Evolutionary conservation across 2,888 invertebrate genomes (phyloP), one percentile per base, ranked within the genome.

Genomic region (Agrochola macilenta): DNA sequence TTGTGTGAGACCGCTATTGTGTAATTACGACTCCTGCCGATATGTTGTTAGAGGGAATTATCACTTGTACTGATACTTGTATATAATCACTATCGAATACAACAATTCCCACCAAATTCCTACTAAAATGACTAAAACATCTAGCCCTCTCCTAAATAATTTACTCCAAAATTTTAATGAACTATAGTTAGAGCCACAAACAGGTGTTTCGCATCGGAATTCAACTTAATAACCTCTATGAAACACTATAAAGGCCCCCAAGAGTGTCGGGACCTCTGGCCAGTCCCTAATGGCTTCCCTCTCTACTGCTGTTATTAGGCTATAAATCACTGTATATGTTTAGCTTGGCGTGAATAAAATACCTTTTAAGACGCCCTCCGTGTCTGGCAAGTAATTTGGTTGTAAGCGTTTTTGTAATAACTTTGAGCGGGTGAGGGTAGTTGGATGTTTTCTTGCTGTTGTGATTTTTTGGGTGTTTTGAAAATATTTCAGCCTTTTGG

Each of bases 311-410:
- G 82, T 93, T 93, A 93, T 93, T 92, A 92, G 89, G 77, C 88
- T 85, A 91, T 93, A 93, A 93, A 93, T 93, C 93, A 90, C 88
- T 89, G 89, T 92, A 90, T 90, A 90, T 88, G 84, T 89, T 86
- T 88, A 82, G 82, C 83, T 43, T 54, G 64, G 74, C 84, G 83
- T 83, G 84, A 90, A 89, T 89, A 87, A 89, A 89, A 87, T 90
- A 82, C 84, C 82, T 89, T 87, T 84, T 83, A 81, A 88, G 86
- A 85, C 74, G 83, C 81, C 77, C 60, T 73, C 75, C 78, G 73
- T 80, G 82, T 82, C 74, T 66, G 52, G 71, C 73, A 68, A 79
- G 88, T 87, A 88, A 87, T 88, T 88, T 88, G 71, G 81, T 74
- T 86, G 84, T 76, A 74, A 79, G 76, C 69, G 72, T 77, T 88